Evolutionary conservation across 2,797 vertebrate species (phyloP), one percentile per base, ranked within the genome.

Genomic region (Anniella stebbinsi): DNA sequence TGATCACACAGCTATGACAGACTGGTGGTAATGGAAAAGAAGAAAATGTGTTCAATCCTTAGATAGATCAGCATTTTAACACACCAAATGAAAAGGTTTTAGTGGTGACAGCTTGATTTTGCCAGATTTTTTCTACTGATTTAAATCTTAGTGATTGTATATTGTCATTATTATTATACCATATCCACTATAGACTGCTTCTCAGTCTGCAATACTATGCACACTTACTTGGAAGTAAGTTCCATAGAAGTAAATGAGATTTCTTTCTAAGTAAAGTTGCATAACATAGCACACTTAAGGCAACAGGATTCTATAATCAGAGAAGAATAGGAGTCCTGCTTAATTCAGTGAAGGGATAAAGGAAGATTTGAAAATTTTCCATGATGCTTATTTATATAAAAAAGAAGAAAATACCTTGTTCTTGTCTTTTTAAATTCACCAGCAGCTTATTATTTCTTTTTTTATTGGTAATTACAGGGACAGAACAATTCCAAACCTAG

Each of bases 101-200:
- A 15, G 93, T 36, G 3, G n/a, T 89, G 67, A 33, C 85, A 77
- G 51, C 77, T 75, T 87, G 60, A 7, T 36, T 70, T 84, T 36
- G 30, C 2, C 18, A 83, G 8, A 4, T 41, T 21, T 28, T 38
- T 73, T 21, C 36, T 21, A 69, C 21, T 30, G 80, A 25, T 67
- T 75, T 90, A 88, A 85, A 86, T 81, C 13, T 1, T 33, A 48
- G 45, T 30, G 70, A 63, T 84, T 36, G 5, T 1, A 7, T 33
- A 30, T 84, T 78, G 76, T 48, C 38, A 30, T 70, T 30, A 51
- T n/a, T 48, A 63, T 54, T 30, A 3, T 80, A 69, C 11, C 21
- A 9, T 38, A 57, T 70, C n/a, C 25, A 70, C 60, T 7, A 57
- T 87, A 21, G 2, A 13, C 18, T 82, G 51, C 28, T 87, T 78